Conservation (phyloP, 2,888 invertebrate genomes). For the Polyommatus icarus region DNA sequence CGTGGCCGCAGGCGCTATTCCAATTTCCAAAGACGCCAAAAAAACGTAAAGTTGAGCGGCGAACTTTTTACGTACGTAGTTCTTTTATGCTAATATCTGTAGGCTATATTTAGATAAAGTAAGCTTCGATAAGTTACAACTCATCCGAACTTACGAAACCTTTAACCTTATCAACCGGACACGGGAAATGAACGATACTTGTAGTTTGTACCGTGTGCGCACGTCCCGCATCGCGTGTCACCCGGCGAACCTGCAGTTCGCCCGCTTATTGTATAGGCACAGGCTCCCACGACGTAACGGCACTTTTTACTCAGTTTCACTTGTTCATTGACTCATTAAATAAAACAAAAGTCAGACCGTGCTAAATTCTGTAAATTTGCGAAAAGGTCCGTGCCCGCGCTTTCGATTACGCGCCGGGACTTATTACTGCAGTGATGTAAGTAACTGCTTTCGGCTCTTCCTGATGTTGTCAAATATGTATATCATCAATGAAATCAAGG, state of each 20-base stretch:
- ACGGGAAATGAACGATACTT: background rate
- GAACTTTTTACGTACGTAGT: background rate
- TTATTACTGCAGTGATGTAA: background rate
- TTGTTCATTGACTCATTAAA: background rate
- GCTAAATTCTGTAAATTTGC: background rate
- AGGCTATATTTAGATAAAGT: too few species aligned
- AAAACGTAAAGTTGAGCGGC: background rate
- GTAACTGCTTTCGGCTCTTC: background rate
- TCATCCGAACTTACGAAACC: too few species aligned
- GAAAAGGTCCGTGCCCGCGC: background rate
- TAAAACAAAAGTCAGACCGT: background rate
- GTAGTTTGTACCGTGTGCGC: background rate
- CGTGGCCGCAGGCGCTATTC: background rate
- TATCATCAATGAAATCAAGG: background rate
- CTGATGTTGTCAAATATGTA: background rate
- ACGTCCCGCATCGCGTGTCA: background rate
- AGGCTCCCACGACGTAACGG: conserved; percentile 12
- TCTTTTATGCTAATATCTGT: too few species aligned
- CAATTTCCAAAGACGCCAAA: too few species aligned
- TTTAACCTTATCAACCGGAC: background rate
- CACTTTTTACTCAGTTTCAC: background rate
- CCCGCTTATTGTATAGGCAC: background rate
- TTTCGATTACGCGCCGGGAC: background rate
- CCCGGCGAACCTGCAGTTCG: background rate
- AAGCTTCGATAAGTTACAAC: too few species aligned